These are phyloP conservation scores for Galemys pyrenaicus DNA, from an alignment of 2,113 vertebrate species.

Conservation along the genomic window DNA sequence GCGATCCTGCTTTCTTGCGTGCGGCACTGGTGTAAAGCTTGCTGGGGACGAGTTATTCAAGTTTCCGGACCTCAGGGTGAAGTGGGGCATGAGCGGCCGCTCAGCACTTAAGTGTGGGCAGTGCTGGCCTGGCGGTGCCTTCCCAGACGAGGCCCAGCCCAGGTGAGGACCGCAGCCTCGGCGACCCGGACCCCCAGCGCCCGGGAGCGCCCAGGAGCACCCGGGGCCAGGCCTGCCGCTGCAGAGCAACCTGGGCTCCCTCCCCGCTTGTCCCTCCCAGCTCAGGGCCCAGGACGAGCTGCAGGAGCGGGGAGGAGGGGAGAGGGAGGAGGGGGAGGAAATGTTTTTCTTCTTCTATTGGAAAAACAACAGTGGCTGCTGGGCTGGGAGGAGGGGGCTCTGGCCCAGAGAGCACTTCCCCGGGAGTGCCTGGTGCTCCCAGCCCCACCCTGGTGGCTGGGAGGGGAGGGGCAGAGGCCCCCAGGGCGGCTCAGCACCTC, in stretches of 20 bases:
- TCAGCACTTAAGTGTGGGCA: background rate
- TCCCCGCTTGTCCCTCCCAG: background rate
- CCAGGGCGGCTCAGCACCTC: background rate
- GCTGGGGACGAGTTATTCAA: background rate
- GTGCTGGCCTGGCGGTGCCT: background rate
- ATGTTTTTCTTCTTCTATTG: slow-evolving; percentile 68
- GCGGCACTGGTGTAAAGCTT: background rate
- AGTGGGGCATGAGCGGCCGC: background rate
- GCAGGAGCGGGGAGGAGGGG: background rate
- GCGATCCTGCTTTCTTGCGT: background rate
- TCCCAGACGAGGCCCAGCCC: no score
- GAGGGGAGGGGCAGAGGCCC: no score
- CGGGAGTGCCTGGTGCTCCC: background rate
- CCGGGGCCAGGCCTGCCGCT: background rate
- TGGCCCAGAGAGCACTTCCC: background rate
- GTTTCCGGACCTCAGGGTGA: background rate
- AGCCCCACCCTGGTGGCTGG: no score
- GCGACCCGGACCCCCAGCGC: no score
- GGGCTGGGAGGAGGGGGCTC: background rate
- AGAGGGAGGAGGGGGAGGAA: slow-evolving; percentile 32
- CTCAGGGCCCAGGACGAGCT: background rate
- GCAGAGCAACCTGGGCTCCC: background rate
- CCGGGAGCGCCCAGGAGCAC: rapidly evolving
- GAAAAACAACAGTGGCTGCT: slow-evolving; percentile 73
- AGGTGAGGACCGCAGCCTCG: no score